phyloP scores from a whole-genome alignment of 2,797 vertebrate genomes.

The Tamandua tetradactyla region DNA sequence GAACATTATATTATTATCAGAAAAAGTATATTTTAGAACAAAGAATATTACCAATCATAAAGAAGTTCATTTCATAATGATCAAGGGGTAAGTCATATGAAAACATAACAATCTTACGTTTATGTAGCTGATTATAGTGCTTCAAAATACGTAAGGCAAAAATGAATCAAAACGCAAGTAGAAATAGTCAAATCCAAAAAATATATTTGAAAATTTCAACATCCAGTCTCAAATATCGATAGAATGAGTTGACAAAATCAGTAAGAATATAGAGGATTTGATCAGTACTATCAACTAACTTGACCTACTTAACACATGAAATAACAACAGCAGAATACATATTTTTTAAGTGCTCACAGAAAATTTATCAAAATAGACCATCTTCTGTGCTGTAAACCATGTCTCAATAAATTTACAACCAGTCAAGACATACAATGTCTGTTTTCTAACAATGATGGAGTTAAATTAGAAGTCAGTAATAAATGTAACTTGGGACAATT shows the following conservation, averaged over 20 bases:
- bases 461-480: neutral
- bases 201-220: neutral
- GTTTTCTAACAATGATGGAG: neutral
- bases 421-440: neutral
- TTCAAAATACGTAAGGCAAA: neutral
- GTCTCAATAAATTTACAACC: no score
- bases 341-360: neutral
- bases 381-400: no score
- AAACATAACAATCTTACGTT: neutral
- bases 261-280: neutral
- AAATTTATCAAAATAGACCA: no score
- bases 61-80: neutral
- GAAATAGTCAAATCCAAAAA: neutral
- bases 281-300: neutral
- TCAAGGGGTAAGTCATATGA: neutral
- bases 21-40: neutral
- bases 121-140: neutral
- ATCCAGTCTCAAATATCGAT: neutral
- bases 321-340: neutral
- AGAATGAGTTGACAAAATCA: neutral
- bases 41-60: no score
- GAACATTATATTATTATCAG: neutral
- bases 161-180: neutral
- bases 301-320: neutral
- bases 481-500: neutral